phyloP scores from a whole-genome alignment of 2,888 invertebrate species.

The Syrphus vitripennis region DNA sequence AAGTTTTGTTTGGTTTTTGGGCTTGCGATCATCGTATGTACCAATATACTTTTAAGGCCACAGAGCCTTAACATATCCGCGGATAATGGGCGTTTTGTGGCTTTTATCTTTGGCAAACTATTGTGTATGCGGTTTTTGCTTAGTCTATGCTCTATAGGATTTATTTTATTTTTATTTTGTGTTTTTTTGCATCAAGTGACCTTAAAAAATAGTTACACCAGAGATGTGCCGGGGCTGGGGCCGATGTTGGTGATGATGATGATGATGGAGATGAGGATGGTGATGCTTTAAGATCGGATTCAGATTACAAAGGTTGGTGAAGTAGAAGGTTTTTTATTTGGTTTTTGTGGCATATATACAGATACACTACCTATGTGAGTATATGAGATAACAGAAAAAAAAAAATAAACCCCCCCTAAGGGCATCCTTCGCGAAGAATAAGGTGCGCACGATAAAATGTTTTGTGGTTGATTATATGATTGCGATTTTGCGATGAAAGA shows the following conservation, averaged over 20 bases:
- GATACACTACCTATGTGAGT: conserved; percentile 9
- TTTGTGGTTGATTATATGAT: conserved; percentile 70
- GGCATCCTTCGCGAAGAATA: conserved; percentile 59
- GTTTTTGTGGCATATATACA: conserved; percentile 27
- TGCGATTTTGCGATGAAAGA: conserved; percentile 68
- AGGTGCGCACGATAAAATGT: conserved; percentile 70
- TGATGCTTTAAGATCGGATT: conserved; percentile 53
- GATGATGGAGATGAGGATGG: conserved; percentile 32
- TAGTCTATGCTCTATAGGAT: conserved; percentile 21
- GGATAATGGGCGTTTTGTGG: conserved; percentile 70
- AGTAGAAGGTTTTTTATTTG: conserved; percentile 9
- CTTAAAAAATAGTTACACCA: conserved; percentile 58
- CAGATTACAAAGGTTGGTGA: conserved; percentile 56
- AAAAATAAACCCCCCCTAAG: conserved; percentile 40
- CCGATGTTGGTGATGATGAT: conserved; percentile 10
- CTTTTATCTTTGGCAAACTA: conserved; percentile 64
- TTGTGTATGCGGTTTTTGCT: conserved; percentile 30
- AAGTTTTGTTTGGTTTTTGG: conserved; percentile 65
- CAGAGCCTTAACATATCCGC: conserved; percentile 51
- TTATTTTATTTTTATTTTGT: conserved; percentile 14
- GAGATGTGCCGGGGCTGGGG: conserved; percentile 27
- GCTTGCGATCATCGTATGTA: conserved; percentile 24
- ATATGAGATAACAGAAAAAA: conserved; percentile 24
- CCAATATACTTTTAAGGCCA: conserved; percentile 25
- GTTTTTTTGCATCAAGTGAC: conserved; percentile 57